Percentiles rank a stretch among this genome's conserved stretches.
phyloP scores from a whole-genome alignment of 2,113 vertebrate genomes.

The Megaceryle torquata region DNA sequence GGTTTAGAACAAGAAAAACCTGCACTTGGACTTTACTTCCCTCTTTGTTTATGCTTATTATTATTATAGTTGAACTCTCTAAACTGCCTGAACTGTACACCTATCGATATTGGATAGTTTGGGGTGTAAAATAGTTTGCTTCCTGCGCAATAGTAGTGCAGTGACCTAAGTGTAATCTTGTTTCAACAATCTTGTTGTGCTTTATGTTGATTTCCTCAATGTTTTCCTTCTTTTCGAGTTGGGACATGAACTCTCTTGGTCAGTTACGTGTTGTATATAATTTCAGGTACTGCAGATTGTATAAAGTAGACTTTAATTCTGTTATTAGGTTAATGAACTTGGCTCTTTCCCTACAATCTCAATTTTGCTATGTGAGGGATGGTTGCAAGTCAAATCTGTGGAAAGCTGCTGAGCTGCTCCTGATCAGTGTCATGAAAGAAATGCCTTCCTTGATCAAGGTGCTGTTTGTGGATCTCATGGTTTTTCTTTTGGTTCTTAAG shows the following conservation, averaged over 20 bases:
- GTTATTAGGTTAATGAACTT: not conserved
- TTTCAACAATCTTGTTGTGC: not conserved
- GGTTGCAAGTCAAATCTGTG: not conserved
- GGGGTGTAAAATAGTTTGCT: not conserved
- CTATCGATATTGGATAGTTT: not conserved
- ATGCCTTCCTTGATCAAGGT: not conserved
- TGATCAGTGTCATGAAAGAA: not conserved
- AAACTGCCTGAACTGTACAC: not conserved
- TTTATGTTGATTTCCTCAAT: not conserved
- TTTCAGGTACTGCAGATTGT: not conserved
- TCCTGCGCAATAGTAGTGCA: not conserved
- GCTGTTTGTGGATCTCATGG: not conserved
- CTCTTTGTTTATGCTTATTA: not conserved
- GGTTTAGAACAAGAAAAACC: not conserved
- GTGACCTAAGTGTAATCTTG: not conserved
- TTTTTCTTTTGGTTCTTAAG: not conserved
- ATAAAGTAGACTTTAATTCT: not conserved
- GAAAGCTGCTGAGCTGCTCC: not conserved
- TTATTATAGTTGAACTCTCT: not conserved
- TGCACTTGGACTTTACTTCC: not conserved
- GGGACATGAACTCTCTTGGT: not conserved
- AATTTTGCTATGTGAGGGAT: not conserved
- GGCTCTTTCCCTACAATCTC: not conserved
- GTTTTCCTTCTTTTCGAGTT: not conserved
- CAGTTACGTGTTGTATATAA: not conserved